A percentile compares a stretch with the other conserved stretches of the same genome.
These are phyloP conservation scores for Drosophila helvetica DNA, from an alignment of 2,888 invertebrate genomes.

Conservation along the genomic window DNA sequence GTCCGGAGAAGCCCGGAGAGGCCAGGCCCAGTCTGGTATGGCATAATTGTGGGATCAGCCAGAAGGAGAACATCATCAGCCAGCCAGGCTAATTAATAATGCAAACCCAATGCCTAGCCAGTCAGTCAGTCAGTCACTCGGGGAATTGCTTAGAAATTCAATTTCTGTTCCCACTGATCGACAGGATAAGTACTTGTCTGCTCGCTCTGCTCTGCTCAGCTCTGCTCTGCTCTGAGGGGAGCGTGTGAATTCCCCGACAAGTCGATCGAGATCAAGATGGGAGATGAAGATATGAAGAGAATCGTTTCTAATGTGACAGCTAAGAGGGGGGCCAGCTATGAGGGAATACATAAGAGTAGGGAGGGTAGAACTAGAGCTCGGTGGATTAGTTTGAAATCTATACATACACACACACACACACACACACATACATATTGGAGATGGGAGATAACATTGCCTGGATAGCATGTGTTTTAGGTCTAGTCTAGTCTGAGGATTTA, in stretches of 20 bases:
- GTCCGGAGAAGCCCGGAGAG: slow-evolving; percentile 43
- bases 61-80: slow-evolving; percentile 44
- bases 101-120: slow-evolving; percentile 63
- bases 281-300: slow-evolving; percentile 31
- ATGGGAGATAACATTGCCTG: background rate
- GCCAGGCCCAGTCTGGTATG: slow-evolving; percentile 72
- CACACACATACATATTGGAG: background rate
- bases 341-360: slow-evolving; percentile 28
- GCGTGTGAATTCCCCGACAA: slow-evolving; percentile 62
- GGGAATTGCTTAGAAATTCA: slow-evolving; percentile 52
- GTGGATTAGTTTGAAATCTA: background rate
- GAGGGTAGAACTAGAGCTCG: background rate
- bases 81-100: slow-evolving; percentile 75
- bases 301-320: slow-evolving; percentile 45
- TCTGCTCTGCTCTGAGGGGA: slow-evolving; percentile 35
- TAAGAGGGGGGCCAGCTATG: slow-evolving; percentile 31
- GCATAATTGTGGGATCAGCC: slow-evolving; percentile 76
- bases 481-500: background rate
- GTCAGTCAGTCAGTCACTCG: slow-evolving; percentile 45
- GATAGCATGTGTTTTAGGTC: background rate
- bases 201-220: too few species aligned
- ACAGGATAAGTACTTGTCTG: slow-evolving; percentile 41
- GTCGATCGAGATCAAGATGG: slow-evolving; percentile 34
- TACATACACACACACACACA: too few species aligned
- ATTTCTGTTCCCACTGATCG: slow-evolving; percentile 45